Percentiles rank a stretch among this genome's conserved stretches.
Evolutionary conservation across 2,113 vertebrate genomes (phyloP).

Genomic region (Scortum barcoo): DNA sequence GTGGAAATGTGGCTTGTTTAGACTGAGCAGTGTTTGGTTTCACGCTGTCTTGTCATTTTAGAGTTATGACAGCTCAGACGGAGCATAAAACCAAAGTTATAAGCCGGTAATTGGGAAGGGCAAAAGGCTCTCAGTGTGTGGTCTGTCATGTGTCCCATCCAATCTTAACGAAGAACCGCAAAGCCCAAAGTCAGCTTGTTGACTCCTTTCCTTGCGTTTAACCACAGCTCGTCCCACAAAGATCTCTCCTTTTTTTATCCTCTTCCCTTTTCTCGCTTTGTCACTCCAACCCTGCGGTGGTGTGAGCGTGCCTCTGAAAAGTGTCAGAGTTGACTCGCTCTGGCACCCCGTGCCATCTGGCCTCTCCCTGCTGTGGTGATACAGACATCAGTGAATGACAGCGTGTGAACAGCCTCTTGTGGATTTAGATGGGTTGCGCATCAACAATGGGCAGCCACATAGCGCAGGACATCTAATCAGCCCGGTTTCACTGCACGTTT

Average conservation of each 20-base stretch:
- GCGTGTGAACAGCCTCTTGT: constrained; percentile 62
- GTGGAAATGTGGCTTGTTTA: constrained; percentile 45
- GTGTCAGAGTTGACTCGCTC: constrained; percentile 50
- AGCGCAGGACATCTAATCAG: constrained; percentile 43
- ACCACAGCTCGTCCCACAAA: constrained; percentile 37
- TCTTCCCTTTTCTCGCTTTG: constrained; percentile 16
- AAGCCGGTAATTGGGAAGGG: constrained; percentile 57
- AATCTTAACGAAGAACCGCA: constrained; percentile 17
- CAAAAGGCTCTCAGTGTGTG: constrained; percentile 24
- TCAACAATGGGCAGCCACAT: constrained; percentile 34
- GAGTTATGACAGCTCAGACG: constrained; percentile 59
- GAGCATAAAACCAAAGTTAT: constrained; percentile 48
- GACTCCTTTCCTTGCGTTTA: constrained; percentile 40
- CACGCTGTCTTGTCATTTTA: constrained; percentile 38
- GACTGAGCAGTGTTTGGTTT: constrained; percentile 45
- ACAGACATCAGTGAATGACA: constrained; percentile 58
- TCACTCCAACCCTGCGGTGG: constrained; percentile 24
- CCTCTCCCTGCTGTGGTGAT: constrained; percentile 44
- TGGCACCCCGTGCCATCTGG: constrained; percentile 58
- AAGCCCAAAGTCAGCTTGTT: constrained; percentile 38
- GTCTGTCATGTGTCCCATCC: constrained; percentile 15
- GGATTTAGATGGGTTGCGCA: constrained; percentile 48
- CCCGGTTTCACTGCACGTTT: constrained; percentile 31
- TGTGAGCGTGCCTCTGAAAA: constrained; percentile 24
- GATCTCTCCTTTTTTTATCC: not conserved